Conservation (phyloP, 2,113 vertebrate species). For the Stomatorhinus ivindoensis region DNA sequence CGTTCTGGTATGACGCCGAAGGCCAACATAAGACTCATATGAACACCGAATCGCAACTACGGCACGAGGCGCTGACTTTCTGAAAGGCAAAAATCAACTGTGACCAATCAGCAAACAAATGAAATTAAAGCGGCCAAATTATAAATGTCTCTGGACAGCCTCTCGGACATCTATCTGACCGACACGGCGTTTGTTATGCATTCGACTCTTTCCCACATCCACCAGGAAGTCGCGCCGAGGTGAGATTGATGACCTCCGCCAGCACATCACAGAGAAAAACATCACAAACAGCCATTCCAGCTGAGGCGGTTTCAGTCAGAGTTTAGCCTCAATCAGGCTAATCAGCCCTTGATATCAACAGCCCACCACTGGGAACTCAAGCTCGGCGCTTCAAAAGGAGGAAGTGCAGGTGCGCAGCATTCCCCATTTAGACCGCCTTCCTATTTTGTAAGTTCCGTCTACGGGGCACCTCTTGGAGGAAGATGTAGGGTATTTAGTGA, state of each 20-base stretch:
- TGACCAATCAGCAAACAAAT: not conserved
- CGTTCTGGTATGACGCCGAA: not conserved
- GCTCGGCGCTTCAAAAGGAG: not conserved
- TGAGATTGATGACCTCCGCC: not conserved
- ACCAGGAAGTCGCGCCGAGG: not conserved
- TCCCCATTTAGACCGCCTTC: not conserved
- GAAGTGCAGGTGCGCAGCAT: not conserved
- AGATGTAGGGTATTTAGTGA: not conserved
- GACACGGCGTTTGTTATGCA: not conserved
- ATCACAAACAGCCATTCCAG: not conserved
- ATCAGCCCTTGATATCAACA: not conserved
- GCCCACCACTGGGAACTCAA: not conserved
- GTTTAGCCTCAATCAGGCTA: not conserved
- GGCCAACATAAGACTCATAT: not conserved
- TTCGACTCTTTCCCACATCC: not conserved
- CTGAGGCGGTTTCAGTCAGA: not conserved
- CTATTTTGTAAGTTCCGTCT: not conserved
- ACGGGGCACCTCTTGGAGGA: not conserved
- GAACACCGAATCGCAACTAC: not conserved
- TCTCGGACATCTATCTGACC: not conserved
- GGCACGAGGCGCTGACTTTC: not conserved
- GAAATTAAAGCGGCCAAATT: not conserved
- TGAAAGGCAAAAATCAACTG: not conserved
- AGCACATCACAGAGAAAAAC: not conserved
- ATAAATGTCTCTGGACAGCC: not conserved